phyloP scores from a whole-genome alignment of 2,797 vertebrate genomes.

The Acanthurus leucopareius region DNA sequence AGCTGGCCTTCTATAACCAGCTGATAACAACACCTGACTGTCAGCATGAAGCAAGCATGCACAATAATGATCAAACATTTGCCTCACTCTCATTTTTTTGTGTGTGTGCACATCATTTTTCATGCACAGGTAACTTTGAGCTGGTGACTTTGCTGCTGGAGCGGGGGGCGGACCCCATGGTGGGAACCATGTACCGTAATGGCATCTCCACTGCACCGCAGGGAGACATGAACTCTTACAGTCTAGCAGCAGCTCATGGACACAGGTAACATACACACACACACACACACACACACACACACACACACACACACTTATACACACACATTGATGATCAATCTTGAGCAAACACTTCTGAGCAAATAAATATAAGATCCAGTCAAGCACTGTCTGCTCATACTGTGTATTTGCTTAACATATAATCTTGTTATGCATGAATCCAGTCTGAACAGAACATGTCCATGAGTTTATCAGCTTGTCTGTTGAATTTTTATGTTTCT shows the following conservation, averaged over 20 bases:
- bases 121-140: slow-evolving; percentile 94
- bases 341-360: slow-evolving; percentile 9
- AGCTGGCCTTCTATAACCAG: slow-evolving; percentile 47
- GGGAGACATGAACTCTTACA: slow-evolving; percentile 99
- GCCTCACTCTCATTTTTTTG: background rate
- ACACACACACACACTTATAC: slow-evolving; percentile 52
- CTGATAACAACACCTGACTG: slow-evolving; percentile 56
- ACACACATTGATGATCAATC: slow-evolving; percentile 18
- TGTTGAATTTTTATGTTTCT: slow-evolving; percentile 25
- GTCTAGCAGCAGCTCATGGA: slow-evolving; percentile 97
- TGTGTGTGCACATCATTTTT: slow-evolving; percentile 8
- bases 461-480: slow-evolving; percentile 35
- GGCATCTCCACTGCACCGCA: slow-evolving; percentile 96
- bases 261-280: slow-evolving; percentile 89
- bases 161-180: slow-evolving; percentile 94
- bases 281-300: slow-evolving; percentile 54
- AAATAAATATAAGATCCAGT: slow-evolving; percentile 5
- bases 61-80: slow-evolving; percentile 29
- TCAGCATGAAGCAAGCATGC: slow-evolving; percentile 35
- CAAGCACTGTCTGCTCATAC: background rate
- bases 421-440: slow-evolving; percentile 41
- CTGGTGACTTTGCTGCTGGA: slow-evolving; percentile 97
- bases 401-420: slow-evolving; percentile 3
- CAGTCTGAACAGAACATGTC: slow-evolving; percentile 8
- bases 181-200: slow-evolving; percentile 97